These are phyloP conservation scores for Euproctis similis DNA, from an alignment of 2,888 invertebrate genomes.

Conservation along the genomic window DNA sequence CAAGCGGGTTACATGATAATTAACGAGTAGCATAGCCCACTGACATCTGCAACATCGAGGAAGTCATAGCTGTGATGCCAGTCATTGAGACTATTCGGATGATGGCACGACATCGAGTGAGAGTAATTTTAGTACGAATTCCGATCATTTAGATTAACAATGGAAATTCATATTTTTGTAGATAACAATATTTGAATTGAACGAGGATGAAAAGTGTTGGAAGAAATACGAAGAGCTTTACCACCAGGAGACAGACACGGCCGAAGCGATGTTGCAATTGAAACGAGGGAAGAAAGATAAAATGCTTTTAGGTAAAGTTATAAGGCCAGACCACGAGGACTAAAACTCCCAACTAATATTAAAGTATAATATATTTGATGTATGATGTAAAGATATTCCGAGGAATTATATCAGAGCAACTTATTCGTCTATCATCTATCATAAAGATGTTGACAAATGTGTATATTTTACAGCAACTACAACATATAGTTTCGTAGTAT, in stretches of 20 bases:
- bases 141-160: too few relatives aligned
- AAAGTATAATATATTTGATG: not conserved
- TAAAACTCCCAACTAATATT: not conserved
- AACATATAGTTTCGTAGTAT: constrained; percentile 88
- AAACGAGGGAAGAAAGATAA: constrained; percentile 88
- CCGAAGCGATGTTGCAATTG: constrained; percentile 86
- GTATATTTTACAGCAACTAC: constrained; percentile 79
- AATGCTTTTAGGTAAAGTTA: constrained; percentile 84
- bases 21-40: too few relatives aligned
- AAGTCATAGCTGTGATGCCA: too few relatives aligned
- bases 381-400: too few relatives aligned
- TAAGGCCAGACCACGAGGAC: too few relatives aligned
- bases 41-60: too few relatives aligned
- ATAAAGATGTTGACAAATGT: not conserved
- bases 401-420: too few relatives aligned
- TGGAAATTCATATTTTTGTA: constrained; percentile 14
- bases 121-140: too few relatives aligned
- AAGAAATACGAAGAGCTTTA: constrained; percentile 76
- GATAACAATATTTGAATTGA: constrained; percentile 59
- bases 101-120: too few relatives aligned
- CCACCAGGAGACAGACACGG: constrained; percentile 81
- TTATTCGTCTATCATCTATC: not conserved
- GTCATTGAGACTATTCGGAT: too few relatives aligned
- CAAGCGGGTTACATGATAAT: too few relatives aligned
- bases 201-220: constrained; percentile 77